Base-by-base conservation (phyloP, 1,140 invertebrate genomes). In the Cheumatopsyche charites region DNA sequence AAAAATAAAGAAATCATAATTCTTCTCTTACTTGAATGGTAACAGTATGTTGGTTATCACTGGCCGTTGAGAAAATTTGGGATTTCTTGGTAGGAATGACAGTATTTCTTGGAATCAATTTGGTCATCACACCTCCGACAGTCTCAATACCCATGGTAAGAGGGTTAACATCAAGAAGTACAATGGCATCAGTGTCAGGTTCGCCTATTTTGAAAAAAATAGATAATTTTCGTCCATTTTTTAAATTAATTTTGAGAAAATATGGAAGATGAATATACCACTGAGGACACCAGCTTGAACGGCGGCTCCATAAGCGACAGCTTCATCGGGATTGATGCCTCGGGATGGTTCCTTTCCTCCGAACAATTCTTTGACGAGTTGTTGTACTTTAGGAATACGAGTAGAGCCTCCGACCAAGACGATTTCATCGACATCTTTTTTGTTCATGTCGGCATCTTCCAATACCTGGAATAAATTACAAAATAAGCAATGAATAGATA, bases 61-160 rank as follows among this genome's bases (percentile, higher is more conserved):
- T 95, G 49, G 97, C 97, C 9, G 98, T 99, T 0, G 96, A 98
- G 90, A 99, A 99, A 77, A 99, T 97, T 81, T 99, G 97, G 4
- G 96, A 97, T 81, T 99, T 99, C 86, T 99, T 99, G n/a, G 97
- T 99, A 15, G 98, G 98, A 78, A 99, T 99, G 45, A 98, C 97
- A 52, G 97, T 98, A 86, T 99, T 99, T 79, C 98, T 87, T 67
- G 95, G 92, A 81, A 99, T 99, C 23, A 99, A 87, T 82, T 99
- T 99, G 72, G 98, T 99, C 98, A 99, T 99, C 11, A 99, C 97
- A 75, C 98, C 98, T 72, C 98, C 98, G 70, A 99, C 97, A 73
- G 98, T 99, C 86, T 99, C 98, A 80, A 99, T 99, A 85, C 98
- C 98, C 90, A 99, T 90, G 70, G 98, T 99, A 58, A 99, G 85